Percentiles rank a stretch among this genome's conserved stretches.
Evolutionary conservation across 2,888 invertebrate species (phyloP).

Genomic region (Pollenia labialis): DNA sequence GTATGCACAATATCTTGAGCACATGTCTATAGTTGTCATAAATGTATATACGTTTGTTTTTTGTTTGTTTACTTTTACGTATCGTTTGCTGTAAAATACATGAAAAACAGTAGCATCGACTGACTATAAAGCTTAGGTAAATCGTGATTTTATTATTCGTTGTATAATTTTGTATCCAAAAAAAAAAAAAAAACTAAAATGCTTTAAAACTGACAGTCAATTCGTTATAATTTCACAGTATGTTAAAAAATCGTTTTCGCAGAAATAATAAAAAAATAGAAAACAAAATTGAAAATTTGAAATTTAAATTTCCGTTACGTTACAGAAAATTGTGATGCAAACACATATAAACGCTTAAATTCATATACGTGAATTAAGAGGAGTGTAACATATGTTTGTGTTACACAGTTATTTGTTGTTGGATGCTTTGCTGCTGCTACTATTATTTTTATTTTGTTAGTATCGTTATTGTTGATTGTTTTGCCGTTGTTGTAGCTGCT

Average conservation of each 20-base stretch:
- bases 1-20: slow-evolving; percentile 58
- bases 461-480: slow-evolving; percentile 59
- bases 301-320: slow-evolving; percentile 71
- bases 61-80: slow-evolving; percentile 13
- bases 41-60: slow-evolving; percentile 29
- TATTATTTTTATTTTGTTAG: slow-evolving; percentile 38
- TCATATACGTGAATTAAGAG: slow-evolving; percentile 23
- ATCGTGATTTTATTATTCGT: slow-evolving; percentile 59
- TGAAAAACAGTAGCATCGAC: slow-evolving; percentile 39
- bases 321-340: slow-evolving; percentile 24
- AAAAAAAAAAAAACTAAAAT: slow-evolving; percentile 10
- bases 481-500: slow-evolving; percentile 1
- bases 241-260: slow-evolving; percentile 69
- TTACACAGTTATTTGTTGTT: slow-evolving; percentile 39
- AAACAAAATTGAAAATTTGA: slow-evolving; percentile 60
- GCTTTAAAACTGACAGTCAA: slow-evolving; percentile 54
- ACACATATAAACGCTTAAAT: not conserved
- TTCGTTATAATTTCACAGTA: slow-evolving; percentile 66
- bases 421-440: slow-evolving; percentile 11
- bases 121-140: slow-evolving; percentile 43
- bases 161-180: slow-evolving; percentile 10
- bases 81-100: slow-evolving; percentile 43
- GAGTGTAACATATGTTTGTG: slow-evolving; percentile 58
- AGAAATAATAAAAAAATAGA: slow-evolving; percentile 3
- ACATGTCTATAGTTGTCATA: slow-evolving; percentile 63